Evolutionary conservation across 2,113 vertebrate genomes (phyloP), one percentile per base, ranked within the genome.

Genomic region (Hylia prasina): DNA sequence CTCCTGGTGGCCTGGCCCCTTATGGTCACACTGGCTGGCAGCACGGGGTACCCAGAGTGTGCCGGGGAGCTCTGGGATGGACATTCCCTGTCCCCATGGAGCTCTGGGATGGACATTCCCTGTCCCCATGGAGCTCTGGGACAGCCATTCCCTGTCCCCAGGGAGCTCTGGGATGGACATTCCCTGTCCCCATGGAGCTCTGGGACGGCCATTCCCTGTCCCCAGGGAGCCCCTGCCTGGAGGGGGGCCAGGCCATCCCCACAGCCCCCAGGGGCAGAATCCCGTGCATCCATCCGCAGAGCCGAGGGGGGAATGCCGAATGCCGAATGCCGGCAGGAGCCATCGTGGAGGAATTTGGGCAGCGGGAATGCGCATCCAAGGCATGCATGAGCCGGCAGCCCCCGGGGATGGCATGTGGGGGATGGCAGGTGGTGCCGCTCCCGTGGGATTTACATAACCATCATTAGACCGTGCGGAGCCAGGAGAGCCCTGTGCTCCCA

Each of bases 281-380:
- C 25, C 39, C 3, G 1, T 2, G 4, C 50, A 28, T 37, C 58
- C 35, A 4, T 15, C 2, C 0, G 20, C 35, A 27, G 27, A 71
- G 54, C 6, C 14, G 11, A 30, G 58, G 71, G 28, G 91, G 83
- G 86, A 86, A 85, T 31, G 45, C 27, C 2, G 85, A 86, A 44
- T 53, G 51, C 51, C 11, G 30, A 30, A 82, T 31, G 44, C 25
- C 1, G 64, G 60, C 75, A 27, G 76, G 81, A 89, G 61, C 40
- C 9, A 53, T 89, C 24, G 12, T 20, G 51, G 37, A 39, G 80
- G 85, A 58, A 94, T 96, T 83, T 92, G 89, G 81, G 83, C 31
- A 91, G 65, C 89, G 87, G 93, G 91, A 95, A 96, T 96, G 95
- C 8, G 77, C 94, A 94, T 96, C 44, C 50, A 5, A 96, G 93